phyloP scores from a whole-genome alignment of 1,140 invertebrate species.

The Charaxes varanes region DNA sequence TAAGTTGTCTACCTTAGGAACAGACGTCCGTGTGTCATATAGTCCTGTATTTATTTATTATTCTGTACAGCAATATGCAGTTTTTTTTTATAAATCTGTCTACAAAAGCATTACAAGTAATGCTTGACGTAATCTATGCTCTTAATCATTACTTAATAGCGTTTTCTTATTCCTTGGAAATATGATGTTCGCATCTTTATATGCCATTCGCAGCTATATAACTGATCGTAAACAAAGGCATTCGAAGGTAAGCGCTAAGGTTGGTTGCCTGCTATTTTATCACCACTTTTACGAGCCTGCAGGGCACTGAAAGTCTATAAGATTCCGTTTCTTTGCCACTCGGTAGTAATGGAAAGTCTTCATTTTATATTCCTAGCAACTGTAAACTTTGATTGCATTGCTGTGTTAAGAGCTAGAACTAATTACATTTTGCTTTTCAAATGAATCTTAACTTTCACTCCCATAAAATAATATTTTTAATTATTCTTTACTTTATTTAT shows the following conservation, averaged over 20 bases:
- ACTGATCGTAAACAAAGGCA: constrained; percentile 34
- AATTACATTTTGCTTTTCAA: too few relatives aligned
- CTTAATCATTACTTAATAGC: constrained; percentile 16
- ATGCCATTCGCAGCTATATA: constrained; percentile 17
- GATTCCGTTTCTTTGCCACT: constrained; percentile 25
- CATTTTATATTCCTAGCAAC: constrained; percentile 3
- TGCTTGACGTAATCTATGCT: too few relatives aligned
- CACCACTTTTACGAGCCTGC: constrained; percentile 37
- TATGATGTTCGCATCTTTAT: constrained; percentile 18
- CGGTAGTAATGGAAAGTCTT: neutral
- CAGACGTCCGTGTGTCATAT: too few relatives aligned
- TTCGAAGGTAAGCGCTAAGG: constrained; percentile 37
- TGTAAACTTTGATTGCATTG: neutral
- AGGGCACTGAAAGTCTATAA: constrained; percentile 29
- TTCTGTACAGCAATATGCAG: too few relatives aligned
- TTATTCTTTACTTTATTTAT: too few relatives aligned
- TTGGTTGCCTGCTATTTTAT: constrained; percentile 39
- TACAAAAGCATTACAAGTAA: too few relatives aligned
- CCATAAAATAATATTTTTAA: too few relatives aligned
- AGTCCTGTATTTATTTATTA: too few relatives aligned
- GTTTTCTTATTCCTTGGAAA: constrained; percentile 12
- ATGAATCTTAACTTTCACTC: too few relatives aligned
- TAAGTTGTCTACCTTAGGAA: too few relatives aligned
- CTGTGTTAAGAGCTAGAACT: too few relatives aligned
- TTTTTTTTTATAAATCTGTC: too few relatives aligned